Evolutionary conservation across 2,888 invertebrate species (phyloP), one percentile per base, ranked within the genome.

Genomic region (Meiosimyza decipiens): DNA sequence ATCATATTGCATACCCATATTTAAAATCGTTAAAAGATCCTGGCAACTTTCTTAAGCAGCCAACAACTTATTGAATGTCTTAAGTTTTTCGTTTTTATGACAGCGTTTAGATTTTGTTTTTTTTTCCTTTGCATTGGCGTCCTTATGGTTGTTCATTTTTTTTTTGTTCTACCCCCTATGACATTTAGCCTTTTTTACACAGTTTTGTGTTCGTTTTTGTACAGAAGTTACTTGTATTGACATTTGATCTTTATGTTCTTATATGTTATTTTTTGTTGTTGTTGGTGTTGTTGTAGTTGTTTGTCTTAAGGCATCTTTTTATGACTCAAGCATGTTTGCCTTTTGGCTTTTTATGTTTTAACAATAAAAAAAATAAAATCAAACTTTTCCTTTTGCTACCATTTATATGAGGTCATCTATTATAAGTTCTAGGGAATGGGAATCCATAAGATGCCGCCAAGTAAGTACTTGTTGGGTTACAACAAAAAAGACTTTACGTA

Each of bases 291-390:
- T 67, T 68, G 68, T 59, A 40, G 81, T 79, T 84, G 84, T 84
- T 83, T 83, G 84, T 82, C 82, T 81, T 79, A 81, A 77, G 84
- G 83, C 84, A 84, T 84, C 84, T 84, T 84, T 84, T 84, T 84
- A 85, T 84, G 85, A 81, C 84, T 85, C 83, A 82, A 85, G 86
- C 84, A 82, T 85, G 86, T 85, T 85, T 85, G 86, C 84, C 85
- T 83, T 86, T 84, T 82, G 86, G 86, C 87, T 85, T 84, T 86
- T 86, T 83, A 80, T 83, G 81, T 78, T 81, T 77, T 78, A 79
- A 82, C 85, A 86, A 84, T 83, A 86, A 86, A 86, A 85, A 86
- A 84, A 82, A 86, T 86, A 86, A 85, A 82, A 84, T 81, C 84
- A 82, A 85, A 85, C 81, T 80, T 82, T 75, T 77, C 67, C 59